Base-by-base conservation (phyloP, 2,888 invertebrate genomes). In the Schizaphis graminum region DNA sequence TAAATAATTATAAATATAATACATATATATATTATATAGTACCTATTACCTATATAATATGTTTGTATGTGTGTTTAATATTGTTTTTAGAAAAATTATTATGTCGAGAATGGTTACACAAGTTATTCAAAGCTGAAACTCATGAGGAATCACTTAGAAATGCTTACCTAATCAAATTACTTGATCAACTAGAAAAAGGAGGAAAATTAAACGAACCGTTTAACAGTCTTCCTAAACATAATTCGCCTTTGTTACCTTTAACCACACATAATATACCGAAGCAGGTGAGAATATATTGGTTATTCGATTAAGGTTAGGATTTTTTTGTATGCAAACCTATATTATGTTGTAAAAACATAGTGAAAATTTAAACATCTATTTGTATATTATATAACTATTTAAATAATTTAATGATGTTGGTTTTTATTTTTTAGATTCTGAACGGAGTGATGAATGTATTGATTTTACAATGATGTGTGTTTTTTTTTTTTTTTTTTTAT, bases 61-160 rank as follows among this genome's bases (percentile, higher is more conserved):
- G n/a, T 77, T 77, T 35, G 16, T 77, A 35, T 77, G 5, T 77
- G 7, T 77, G 67, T 67, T n/a, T 21, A 35, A 21, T 7, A 77
- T 35, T 77, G 21, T 47, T 86, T 86, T 44, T n/a, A 91, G 91
- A 91, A 24, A 47, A n/a, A 24, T 7, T 5, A 57, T 47, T 86
- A 47, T 91, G 91, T 8, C 91, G 44, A 26, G 44, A 89, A 26
- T 89, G 89, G 89, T 44, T 89, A 61, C 89, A 89, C 57, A 89
- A 89, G 44, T 89, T 89, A 61, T 89, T 57, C 16, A 57, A 89
- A 0, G 16, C 57, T 28, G 28, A 26, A 28, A 3, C 44, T 44
- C 26, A 41, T 8, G 57, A 89, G 0, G 57, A 57, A 44, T 41
- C 35, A 44, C 44, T 89, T 28, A 89, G 89, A 44, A 89, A 89